These are phyloP conservation scores for Eutrigla gurnardus DNA, from an alignment of 2,797 vertebrate genomes.

Conservation along the genomic window DNA sequence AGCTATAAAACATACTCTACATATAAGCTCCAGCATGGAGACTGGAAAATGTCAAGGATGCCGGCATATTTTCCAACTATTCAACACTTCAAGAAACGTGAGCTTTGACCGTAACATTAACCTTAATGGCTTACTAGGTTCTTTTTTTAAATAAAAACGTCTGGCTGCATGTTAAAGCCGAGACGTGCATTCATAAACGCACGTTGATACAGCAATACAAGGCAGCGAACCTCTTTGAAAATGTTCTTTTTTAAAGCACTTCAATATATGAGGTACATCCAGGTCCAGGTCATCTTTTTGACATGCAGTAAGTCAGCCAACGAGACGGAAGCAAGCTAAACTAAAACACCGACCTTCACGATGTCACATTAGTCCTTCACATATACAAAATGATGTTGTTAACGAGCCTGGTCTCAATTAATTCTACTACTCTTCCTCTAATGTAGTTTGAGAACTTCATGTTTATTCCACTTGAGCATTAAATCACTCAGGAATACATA, in stretches of 20 bases:
- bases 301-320: background rate
- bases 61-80: background rate
- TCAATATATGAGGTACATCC: too few species aligned
- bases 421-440: too few species aligned
- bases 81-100: background rate
- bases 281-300: background rate
- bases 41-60: background rate
- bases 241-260: background rate
- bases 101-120: background rate
- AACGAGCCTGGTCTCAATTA: background rate
- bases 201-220: background rate
- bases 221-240: background rate
- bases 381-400: background rate
- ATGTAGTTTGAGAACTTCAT: background rate
- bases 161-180: background rate
- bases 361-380: background rate
- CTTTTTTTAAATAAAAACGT: background rate
- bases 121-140: slow-evolving; percentile 2
- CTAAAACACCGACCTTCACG: background rate
- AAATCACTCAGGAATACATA: background rate
- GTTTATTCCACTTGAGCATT: background rate
- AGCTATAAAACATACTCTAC: background rate
- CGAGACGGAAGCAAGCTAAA: background rate
- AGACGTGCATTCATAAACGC: background rate
- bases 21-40: background rate